Conservation (phyloP, 2,797 vertebrate genomes). For the Chaetophractus vellerosus region DNA sequence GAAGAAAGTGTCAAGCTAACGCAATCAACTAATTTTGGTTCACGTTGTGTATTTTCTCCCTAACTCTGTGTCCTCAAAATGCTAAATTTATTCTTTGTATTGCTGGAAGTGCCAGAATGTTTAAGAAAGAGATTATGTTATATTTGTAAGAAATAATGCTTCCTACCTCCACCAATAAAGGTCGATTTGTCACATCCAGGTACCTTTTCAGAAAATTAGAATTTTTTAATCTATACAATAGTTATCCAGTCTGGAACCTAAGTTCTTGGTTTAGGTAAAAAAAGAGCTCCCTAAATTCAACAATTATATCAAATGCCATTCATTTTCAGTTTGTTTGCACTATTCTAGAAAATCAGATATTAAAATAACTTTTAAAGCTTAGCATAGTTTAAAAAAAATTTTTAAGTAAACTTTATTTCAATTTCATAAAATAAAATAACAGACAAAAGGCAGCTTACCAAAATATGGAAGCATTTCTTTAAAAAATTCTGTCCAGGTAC, state of each 20-base stretch:
- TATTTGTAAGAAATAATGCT: neutral
- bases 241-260: neutral
- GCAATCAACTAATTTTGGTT: neutral
- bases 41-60: neutral
- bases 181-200: neutral
- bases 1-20: neutral
- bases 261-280: neutral
- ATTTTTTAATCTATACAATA: constrained; percentile 27
- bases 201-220: constrained; percentile 30
- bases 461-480: too few species aligned
- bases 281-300: neutral
- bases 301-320: neutral
- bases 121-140: neutral
- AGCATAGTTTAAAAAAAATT: neutral
- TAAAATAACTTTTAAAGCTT: constrained; percentile 23
- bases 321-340: neutral
- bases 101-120: constrained; percentile 3
- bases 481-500: too few species aligned
- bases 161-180: constrained; percentile 4
- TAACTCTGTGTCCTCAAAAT: neutral
- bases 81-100: neutral
- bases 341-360: neutral
- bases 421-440: too few species aligned
- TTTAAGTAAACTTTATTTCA: too few species aligned
- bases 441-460: too few species aligned